These are phyloP conservation scores for Macquaria australasica DNA, from an alignment of 2,113 vertebrate genomes.

Conservation along the genomic window DNA sequence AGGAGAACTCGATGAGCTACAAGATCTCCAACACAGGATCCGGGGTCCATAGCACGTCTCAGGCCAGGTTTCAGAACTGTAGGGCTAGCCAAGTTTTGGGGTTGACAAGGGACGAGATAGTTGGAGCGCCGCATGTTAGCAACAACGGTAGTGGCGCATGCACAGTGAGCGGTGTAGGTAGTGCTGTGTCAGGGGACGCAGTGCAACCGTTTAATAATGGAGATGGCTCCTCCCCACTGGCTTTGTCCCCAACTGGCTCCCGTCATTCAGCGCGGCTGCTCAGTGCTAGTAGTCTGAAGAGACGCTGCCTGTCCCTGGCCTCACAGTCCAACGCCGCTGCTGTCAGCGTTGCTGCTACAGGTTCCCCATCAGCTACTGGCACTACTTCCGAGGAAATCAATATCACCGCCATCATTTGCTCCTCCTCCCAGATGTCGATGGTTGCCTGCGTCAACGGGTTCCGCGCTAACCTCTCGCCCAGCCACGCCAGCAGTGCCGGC, in stretches of 20 bases:
- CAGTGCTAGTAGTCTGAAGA: constrained; percentile 87
- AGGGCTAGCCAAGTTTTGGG: constrained; percentile 75
- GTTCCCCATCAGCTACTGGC: constrained; percentile 73
- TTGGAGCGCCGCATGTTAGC: constrained; percentile 46
- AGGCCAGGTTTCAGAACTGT: constrained; percentile 73
- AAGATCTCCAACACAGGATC: constrained; percentile 76
- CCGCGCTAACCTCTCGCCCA: constrained; percentile 84
- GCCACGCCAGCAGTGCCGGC: constrained; percentile 82
- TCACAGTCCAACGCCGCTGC: constrained; percentile 73
- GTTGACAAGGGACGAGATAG: constrained; percentile 54
- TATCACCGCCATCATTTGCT: constrained; percentile 89
- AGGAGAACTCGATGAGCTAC: constrained; percentile 89
- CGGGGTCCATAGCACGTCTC: constrained; percentile 73
- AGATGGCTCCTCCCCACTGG: constrained; percentile 87
- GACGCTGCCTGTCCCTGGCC: constrained; percentile 87
- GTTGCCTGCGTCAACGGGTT: constrained; percentile 91
- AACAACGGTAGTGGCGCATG: constrained; percentile 42
- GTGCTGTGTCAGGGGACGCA: constrained; percentile 84
- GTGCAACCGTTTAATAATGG: constrained; percentile 93
- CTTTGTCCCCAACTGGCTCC: constrained; percentile 87
- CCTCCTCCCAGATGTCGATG: constrained; percentile 91
- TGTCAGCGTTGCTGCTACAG: constrained; percentile 66
- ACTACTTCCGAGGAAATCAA: constrained; percentile 85
- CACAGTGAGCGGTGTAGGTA: constrained; percentile 70
- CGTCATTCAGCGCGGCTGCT: constrained; percentile 89